These are phyloP conservation scores for Opisthocomus hoazin DNA, from an alignment of 2,113 vertebrate genomes.

Conservation along the genomic window DNA sequence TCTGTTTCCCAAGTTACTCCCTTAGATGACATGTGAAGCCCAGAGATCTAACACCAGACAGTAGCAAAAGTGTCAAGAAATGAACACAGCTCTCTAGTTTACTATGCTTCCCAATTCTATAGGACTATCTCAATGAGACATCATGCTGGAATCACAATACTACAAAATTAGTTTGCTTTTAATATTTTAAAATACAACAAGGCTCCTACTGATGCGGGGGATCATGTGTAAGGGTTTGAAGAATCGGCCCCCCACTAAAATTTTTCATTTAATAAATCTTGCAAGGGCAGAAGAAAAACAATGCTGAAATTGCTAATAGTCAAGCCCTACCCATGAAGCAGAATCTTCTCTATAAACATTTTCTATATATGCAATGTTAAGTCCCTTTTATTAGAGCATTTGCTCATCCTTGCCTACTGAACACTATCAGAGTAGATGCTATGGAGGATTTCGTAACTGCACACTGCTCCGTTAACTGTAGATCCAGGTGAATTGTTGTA, in stretches of 20 bases:
- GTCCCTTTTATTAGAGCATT: constrained; percentile 57
- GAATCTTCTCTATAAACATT: constrained; percentile 61
- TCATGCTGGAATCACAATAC: constrained; percentile 61
- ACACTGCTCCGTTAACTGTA: constrained; percentile 45
- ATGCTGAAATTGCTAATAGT: constrained; percentile 59
- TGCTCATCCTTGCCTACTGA: constrained; percentile 63
- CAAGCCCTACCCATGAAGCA: constrained; percentile 63
- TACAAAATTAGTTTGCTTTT: constrained; percentile 57
- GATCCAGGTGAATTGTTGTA: constrained; percentile 49
- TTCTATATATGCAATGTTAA: constrained; percentile 58
- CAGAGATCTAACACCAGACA: constrained; percentile 43
- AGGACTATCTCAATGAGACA: constrained; percentile 55
- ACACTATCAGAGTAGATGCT: constrained; percentile 56
- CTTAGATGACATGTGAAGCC: constrained; percentile 10
- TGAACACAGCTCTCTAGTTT: constrained; percentile 55
- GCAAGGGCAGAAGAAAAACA: constrained; percentile 56
- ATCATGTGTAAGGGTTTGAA: constrained; percentile 18
- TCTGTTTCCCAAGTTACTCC: not conserved
- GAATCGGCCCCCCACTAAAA: not conserved
- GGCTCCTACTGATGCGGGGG: constrained; percentile 49
- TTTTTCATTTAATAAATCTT: constrained; percentile 49
- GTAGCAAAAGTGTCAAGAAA: constrained; percentile 53
- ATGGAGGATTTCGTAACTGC: constrained; percentile 33
- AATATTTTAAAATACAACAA: constrained; percentile 61
- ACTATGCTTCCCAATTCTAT: constrained; percentile 53